Conservation (phyloP, 2,797 vertebrate genomes). For the Pseudochaenichthys georgianus region DNA sequence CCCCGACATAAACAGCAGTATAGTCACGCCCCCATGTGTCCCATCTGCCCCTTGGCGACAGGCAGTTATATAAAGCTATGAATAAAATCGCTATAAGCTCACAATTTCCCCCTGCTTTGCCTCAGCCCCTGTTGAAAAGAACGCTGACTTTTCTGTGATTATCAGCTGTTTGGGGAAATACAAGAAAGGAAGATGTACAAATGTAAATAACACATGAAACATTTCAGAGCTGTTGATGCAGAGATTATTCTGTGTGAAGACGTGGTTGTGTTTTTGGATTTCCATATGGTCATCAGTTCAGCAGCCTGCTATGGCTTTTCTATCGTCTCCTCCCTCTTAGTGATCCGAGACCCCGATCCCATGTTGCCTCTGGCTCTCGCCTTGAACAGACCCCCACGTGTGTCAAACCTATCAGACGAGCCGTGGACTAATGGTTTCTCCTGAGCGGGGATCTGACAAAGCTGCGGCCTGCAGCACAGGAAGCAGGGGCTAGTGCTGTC, state of each 20-base stretch:
- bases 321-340: constrained; percentile 27
- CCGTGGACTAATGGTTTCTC: constrained; percentile 72
- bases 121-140: constrained; percentile 40
- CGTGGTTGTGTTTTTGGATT: constrained; percentile 20
- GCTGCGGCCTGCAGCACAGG: constrained; percentile 66
- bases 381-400: constrained; percentile 53
- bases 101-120: constrained; percentile 61
- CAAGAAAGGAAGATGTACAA: constrained; percentile 37
- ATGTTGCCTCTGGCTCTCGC: constrained; percentile 48
- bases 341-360: constrained; percentile 29
- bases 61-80: constrained; percentile 52
- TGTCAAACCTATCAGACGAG: constrained; percentile 62
- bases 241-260: constrained; percentile 42
- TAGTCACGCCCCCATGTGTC: constrained; percentile 29
- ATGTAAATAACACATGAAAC: constrained; percentile 23
- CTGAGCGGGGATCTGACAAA: constrained; percentile 62
- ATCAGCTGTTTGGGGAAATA: constrained; percentile 32
- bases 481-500: constrained; percentile 58
- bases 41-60: constrained; percentile 33
- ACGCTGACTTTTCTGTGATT: constrained; percentile 54
- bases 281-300: constrained; percentile 47
- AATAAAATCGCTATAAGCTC: constrained; percentile 62
- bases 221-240: constrained; percentile 3
- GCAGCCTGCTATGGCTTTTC: constrained; percentile 26
- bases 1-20: constrained; percentile 47